These are phyloP conservation scores for Nematostella vectensis DNA, from an alignment of 92 coral and sea anemone species.

Conservation along the genomic window DNA sequence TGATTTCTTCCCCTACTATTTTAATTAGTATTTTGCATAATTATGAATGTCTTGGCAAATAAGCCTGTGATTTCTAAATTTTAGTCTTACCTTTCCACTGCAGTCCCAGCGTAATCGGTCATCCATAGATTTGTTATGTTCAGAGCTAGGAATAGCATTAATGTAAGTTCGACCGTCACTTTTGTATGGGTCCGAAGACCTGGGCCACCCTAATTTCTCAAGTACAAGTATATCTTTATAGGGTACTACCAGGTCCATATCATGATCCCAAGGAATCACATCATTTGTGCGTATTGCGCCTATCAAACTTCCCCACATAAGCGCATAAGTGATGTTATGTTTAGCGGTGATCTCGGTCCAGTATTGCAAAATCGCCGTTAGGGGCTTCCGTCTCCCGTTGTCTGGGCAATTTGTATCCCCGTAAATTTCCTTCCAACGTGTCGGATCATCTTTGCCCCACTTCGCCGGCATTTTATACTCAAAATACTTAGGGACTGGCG, in stretches of 20 bases:
- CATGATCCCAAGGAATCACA: constrained; percentile 35
- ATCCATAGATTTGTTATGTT: constrained; percentile 24
- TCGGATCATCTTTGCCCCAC: constrained; percentile 18
- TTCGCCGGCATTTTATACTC: constrained; percentile 10
- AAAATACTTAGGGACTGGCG: not conserved
- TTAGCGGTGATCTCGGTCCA: constrained; percentile 18
- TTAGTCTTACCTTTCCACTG: constrained; percentile 18
- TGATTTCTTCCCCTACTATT: too few species aligned
- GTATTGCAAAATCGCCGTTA: constrained; percentile 7
- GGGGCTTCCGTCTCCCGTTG: constrained; percentile 2
- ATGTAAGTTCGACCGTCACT: constrained; percentile 12
- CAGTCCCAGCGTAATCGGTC: constrained; percentile 26
- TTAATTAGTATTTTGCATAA: too few species aligned
- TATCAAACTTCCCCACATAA: constrained; percentile 15
- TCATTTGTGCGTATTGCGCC: constrained; percentile 21
- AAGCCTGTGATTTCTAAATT: too few species aligned
- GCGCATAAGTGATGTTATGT: constrained; percentile 16
- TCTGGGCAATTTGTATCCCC: constrained; percentile 25
- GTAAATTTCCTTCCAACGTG: constrained; percentile 7
- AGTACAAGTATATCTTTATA: constrained; percentile 21
- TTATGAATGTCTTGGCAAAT: too few species aligned
- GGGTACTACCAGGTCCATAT: constrained; percentile 17
- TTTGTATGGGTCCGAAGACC: constrained; percentile 6
- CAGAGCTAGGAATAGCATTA: constrained; percentile 26
- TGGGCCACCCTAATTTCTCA: constrained; percentile 27